Base-by-base conservation (phyloP, 2,113 vertebrate genomes). In the Strix uralensis region DNA sequence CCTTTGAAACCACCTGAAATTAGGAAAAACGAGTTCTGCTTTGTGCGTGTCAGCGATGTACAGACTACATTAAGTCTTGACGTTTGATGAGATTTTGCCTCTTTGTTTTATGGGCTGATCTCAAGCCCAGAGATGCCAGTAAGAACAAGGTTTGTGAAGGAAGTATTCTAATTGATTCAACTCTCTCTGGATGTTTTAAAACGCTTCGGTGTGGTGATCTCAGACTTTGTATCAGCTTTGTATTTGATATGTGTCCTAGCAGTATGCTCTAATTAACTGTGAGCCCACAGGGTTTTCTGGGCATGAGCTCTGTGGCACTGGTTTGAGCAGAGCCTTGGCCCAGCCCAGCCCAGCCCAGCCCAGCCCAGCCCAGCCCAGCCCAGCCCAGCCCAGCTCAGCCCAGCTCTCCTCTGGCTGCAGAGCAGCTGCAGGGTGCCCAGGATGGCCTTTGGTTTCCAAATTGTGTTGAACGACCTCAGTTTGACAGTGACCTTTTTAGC, bases 111-210 rank as follows among this genome's bases (percentile, higher is more conserved):
- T 1, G 23, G 55, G 42, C 49, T 65, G 18, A 57, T 79, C 59
- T 80, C 73, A 36, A 85, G n/a, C 22, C 44, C 67, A 52, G 92
- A 49, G 66, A 69, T 87, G 81, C 82, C 66, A 30, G 86, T 73
- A 90, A 95, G 80, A 66, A 7, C 6, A 11, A 63, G 34, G 44
- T 30, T 83, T 87, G 25, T 72, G 71, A 80, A 83, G 71, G 70
- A 82, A 82, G 30, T 30, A 1, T 40, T 78, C 27, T 44, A 58
- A 86, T 81, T 42, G 54, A 67, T 71, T 81, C 36, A 77, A 1
- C 66, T 82, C 85, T 82, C 74, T 81, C 82, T 91, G 86, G 52
- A 2, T 80, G 11, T 79, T 75, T 66, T 11, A 67, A 94, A 87
- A 42, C 77, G 6, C 32, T 71, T 67, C 55, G 54, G 57, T 13